These are phyloP conservation scores for Eudemis profundana DNA, from an alignment of 2,888 invertebrate genomes.

Conservation along the genomic window DNA sequence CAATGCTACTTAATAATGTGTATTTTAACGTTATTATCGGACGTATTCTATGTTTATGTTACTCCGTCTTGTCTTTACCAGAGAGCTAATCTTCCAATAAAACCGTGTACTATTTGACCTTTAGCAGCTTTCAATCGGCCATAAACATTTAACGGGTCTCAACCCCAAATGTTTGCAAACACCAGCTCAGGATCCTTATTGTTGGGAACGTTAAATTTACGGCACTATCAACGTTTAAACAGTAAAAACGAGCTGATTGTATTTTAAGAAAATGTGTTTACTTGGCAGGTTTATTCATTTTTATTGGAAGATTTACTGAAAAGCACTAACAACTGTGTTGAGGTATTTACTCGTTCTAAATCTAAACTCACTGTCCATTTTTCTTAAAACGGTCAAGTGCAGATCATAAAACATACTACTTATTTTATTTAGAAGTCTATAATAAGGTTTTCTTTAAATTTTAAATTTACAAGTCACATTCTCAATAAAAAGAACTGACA, in stretches of 20 bases:
- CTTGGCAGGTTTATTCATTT: constrained; percentile 12
- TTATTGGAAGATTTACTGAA: constrained; percentile 6
- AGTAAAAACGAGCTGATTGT: constrained; percentile 24
- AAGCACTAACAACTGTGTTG: too few species aligned
- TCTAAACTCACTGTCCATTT: too few species aligned
- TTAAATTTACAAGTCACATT: too few species aligned
- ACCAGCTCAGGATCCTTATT: constrained; percentile 11
- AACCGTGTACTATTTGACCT: background rate
- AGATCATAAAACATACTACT: too few species aligned
- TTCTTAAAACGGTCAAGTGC: too few species aligned
- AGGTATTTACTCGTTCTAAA: too few species aligned
- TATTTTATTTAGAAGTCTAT: too few species aligned
- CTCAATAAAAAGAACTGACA: too few species aligned
- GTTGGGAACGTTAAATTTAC: constrained; percentile 31
- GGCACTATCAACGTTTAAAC: constrained; percentile 24
- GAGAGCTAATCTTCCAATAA: background rate
- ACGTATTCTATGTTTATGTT: background rate
- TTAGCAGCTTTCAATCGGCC: constrained; percentile 9
- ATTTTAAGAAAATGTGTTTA: constrained; percentile 17
- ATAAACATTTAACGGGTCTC: constrained; percentile 29
- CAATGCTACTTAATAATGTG: too few species aligned
- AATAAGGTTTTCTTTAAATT: too few species aligned
- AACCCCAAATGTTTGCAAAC: constrained; percentile 37
- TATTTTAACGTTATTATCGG: too few species aligned
- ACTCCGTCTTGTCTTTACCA: background rate